phyloP scores from a whole-genome alignment of 2,797 vertebrate species.

The Liasis olivaceus region DNA sequence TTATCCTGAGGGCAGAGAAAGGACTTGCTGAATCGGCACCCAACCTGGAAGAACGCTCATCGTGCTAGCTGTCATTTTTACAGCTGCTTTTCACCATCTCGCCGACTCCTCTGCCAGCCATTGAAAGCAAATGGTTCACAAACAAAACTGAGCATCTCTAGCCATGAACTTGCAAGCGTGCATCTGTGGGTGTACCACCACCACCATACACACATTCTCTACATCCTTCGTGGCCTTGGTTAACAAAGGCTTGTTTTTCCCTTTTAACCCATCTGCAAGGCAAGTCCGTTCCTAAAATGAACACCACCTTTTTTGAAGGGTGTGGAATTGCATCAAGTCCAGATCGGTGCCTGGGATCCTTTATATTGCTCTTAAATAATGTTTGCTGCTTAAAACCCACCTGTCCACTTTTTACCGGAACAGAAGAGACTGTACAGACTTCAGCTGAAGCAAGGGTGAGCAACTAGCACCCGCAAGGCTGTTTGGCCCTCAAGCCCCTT shows the following conservation, averaged over 20 bases:
- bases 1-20: not conserved
- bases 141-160: not conserved
- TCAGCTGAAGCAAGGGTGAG: not conserved
- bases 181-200: not conserved
- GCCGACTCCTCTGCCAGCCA: not conserved
- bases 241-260: not conserved
- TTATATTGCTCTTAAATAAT: not conserved
- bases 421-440: not conserved
- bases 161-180: not conserved
- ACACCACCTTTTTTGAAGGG: not conserved
- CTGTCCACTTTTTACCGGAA: not conserved
- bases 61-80: not conserved
- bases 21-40: not conserved
- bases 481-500: too few species aligned
- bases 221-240: rapidly evolving
- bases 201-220: not conserved
- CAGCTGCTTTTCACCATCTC: not conserved
- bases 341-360: not conserved
- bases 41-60: not conserved
- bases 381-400: not conserved
- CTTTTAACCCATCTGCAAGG: not conserved
- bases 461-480: too few species aligned
- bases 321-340: not conserved
- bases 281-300: not conserved
- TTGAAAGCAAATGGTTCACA: not conserved